Conservation (phyloP, 2,113 vertebrate genomes). For the Lampris megalopsis region DNA sequence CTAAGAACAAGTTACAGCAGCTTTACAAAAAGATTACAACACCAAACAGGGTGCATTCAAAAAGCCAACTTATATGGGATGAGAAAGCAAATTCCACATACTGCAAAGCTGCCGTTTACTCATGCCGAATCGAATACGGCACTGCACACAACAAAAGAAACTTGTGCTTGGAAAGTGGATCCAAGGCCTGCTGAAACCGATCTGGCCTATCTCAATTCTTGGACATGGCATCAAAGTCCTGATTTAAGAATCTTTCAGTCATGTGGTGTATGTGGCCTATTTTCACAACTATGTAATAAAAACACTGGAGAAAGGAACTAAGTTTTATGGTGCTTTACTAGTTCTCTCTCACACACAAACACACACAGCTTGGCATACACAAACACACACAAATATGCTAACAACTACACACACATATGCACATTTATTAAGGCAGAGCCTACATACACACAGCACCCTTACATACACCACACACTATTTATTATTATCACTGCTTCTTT, state of each 20-base stretch:
- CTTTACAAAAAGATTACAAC: constrained; percentile 58
- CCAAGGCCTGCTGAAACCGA: constrained; percentile 30
- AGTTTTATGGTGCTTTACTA: too few species aligned
- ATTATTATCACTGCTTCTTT: too few species aligned
- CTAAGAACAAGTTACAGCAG: constrained; percentile 48
- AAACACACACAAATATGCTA: too few species aligned
- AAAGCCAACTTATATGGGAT: constrained; percentile 44
- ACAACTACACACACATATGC: too few species aligned
- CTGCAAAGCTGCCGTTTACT: constrained; percentile 14
- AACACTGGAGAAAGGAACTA: too few species aligned
- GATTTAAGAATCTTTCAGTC: constrained; percentile 19
- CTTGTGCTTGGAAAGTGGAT: constrained; percentile 41
- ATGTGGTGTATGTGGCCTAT: too few species aligned
- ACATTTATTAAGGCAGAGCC: too few species aligned
- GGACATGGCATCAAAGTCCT: constrained; percentile 34
- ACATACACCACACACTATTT: too few species aligned
- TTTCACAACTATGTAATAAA: too few species aligned
- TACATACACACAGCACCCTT: too few species aligned
- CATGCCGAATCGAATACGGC: constrained; percentile 17
- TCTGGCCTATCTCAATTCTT: constrained; percentile 37
- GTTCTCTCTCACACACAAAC: too few species aligned
- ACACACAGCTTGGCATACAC: too few species aligned
- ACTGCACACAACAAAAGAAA: constrained; percentile 11
- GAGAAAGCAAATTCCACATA: constrained; percentile 34
- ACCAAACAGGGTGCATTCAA: constrained; percentile 40